Conservation (phyloP, 2,113 vertebrate genomes). For the Lucifuga dentata region DNA sequence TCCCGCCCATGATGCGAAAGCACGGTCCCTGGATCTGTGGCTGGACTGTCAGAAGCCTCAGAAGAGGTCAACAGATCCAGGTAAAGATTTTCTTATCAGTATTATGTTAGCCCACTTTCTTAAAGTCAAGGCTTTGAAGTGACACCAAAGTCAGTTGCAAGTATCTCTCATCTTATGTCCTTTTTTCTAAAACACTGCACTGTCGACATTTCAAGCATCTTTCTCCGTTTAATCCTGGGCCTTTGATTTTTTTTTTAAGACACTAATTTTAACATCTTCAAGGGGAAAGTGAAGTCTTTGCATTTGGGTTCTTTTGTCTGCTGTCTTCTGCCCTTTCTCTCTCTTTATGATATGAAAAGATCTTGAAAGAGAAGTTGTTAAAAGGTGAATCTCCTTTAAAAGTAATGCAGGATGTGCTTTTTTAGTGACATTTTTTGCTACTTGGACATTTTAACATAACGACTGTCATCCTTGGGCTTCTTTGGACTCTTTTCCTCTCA, state of each 20-base stretch:
- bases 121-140: conserved; percentile 81
- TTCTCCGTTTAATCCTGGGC: conserved; percentile 77
- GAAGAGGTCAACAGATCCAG: conserved; percentile 71
- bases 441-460: conserved; percentile 74
- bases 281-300: conserved; percentile 77
- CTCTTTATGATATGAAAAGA: conserved; percentile 67
- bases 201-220: conserved; percentile 81
- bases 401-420: conserved; percentile 69
- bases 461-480: conserved; percentile 69
- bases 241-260: conserved; percentile 82
- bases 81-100: conserved; percentile 74
- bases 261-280: conserved; percentile 84
- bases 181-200: conserved; percentile 78
- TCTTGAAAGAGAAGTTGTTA: conserved; percentile 75
- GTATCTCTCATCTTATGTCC: conserved; percentile 79
- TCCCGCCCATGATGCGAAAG: conserved; percentile 45
- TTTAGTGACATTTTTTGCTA: conserved; percentile 74
- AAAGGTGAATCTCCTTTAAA: conserved; percentile 76
- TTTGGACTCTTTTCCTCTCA: conserved; percentile 53
- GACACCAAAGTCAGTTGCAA: conserved; percentile 81
- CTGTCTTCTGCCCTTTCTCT: conserved; percentile 76
- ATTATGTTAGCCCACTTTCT: conserved; percentile 78
- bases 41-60: conserved; percentile 62
- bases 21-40: conserved; percentile 53
- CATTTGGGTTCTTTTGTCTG: conserved; percentile 80